These are phyloP conservation scores for Amblyjoppa proteus DNA, from an alignment of 2,888 invertebrate species.

Conservation along the genomic window DNA sequence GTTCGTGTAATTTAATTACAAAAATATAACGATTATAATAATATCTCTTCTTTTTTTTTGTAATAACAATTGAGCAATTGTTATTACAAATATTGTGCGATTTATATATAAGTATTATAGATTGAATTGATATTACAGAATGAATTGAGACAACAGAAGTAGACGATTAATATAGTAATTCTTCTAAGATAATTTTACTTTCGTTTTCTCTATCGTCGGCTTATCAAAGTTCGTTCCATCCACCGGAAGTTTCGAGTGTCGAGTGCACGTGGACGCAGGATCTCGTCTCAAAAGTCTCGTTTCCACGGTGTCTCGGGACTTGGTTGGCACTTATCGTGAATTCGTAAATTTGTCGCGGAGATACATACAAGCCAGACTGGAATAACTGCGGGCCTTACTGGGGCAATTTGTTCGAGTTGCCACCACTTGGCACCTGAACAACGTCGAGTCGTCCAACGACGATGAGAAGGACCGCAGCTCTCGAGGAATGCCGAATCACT, in stretches of 20 bases:
- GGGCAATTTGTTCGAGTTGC: constrained; percentile 72
- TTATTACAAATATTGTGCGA: no score
- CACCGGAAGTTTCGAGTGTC: constrained; percentile 23
- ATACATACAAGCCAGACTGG: not conserved
- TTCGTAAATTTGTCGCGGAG: constrained; percentile 71
- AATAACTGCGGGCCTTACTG: constrained; percentile 53
- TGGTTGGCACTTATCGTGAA: constrained; percentile 68
- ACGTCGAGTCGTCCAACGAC: constrained; percentile 54
- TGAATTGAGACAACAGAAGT: not conserved
- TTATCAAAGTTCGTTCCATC: constrained; percentile 16
- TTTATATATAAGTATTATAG: not conserved
- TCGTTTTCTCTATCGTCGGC: not conserved
- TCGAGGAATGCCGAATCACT: constrained; percentile 79
- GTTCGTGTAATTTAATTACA: not conserved
- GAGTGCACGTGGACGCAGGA: constrained; percentile 18
- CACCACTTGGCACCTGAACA: constrained; percentile 75
- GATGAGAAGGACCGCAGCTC: constrained; percentile 72
- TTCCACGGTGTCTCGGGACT: constrained; percentile 37
- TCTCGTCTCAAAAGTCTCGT: constrained; percentile 46
- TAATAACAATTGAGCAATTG: no score
- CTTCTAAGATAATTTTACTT: not conserved
- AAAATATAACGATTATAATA: not conserved
- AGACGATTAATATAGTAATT: not conserved
- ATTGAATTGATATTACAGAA: not conserved
- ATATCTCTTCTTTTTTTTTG: not conserved